Evolutionary conservation across 1,140 invertebrate species (phyloP).

Genomic region (Eufriesea mexicana): DNA sequence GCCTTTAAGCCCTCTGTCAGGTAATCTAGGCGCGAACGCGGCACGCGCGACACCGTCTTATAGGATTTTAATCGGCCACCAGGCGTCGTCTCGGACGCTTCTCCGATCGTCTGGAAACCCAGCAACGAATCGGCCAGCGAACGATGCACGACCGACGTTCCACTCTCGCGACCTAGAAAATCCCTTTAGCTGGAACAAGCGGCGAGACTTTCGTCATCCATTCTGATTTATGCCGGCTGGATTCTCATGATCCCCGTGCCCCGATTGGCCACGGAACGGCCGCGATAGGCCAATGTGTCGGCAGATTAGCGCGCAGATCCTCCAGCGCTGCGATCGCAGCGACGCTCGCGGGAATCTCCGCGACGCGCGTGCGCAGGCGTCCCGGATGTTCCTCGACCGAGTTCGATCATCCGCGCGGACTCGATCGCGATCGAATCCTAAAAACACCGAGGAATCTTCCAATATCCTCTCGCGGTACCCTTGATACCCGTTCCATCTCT

Average conservation of each 20-base stretch:
- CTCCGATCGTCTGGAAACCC: constrained; percentile 36
- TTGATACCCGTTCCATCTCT: too few relatives aligned
- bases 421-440: too few relatives aligned
- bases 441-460: too few relatives aligned
- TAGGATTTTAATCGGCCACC: constrained; percentile 71
- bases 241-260: constrained; percentile 42
- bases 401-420: background rate
- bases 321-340: background rate
- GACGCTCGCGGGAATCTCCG: constrained; percentile 3
- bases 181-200: constrained; percentile 62
- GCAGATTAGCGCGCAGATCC: constrained; percentile 30
- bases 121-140: background rate
- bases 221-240: constrained; percentile 62
- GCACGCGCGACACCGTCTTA: constrained; percentile 66
- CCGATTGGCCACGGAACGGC: constrained; percentile 36
- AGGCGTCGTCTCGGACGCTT: background rate
- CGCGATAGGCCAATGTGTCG: constrained; percentile 48
- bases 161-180: constrained; percentile 63
- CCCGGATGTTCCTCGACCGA: constrained; percentile 41
- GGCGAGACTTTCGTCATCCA: constrained; percentile 62
- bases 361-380: constrained; percentile 27
- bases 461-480: too few relatives aligned
- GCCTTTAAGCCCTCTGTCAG: constrained; percentile 53
- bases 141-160: constrained; percentile 39
- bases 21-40: constrained; percentile 64